Evolutionary conservation across 2,797 vertebrate species (phyloP), one percentile per base, ranked within the genome.

Genomic region (Pterois miles): DNA sequence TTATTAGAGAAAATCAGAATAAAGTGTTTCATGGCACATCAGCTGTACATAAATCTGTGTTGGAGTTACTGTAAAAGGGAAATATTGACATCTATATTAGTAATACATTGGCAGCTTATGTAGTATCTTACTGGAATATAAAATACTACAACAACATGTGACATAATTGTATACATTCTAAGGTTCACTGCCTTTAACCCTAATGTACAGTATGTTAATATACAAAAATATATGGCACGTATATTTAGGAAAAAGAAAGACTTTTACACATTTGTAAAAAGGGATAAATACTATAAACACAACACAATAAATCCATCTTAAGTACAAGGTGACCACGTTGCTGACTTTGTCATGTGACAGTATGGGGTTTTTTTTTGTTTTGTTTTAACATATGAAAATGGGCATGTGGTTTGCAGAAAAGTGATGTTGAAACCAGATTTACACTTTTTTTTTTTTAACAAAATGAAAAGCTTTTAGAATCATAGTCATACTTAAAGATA

Each of bases 191-290:
- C 43, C 59, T 88, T 86, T 84, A 76, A 86, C 72, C 71, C 29
- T 84, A 85, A 88, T 87, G 65, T 86, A 88, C 83, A 86, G 11
- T 50, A 57, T 81, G 85, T 91, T 89, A 93, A 90, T 89, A 88
- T 91, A 93, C 88, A 92, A 92, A 93, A 93, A 91, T 91, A 93
- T 84, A 90, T 81, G 79, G 78, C 66, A 86, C 43, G 65, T 81
- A 82, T 84, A 86, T 86, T 80, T 70, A 77, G 65, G 68, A 70
- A 56, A 75, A 62, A 78, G 13, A 76, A 67, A 66, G 34, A 83
- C 57, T 80, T 84, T 86, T 62, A 81, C 76, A 89, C 70, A 87
- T 90, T 65, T 75, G 78, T 82, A 88, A 86, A 86, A 87, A 71
- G 66, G 76, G 87, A 92, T 93, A 91, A 92, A 92, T 93, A 91